A percentile compares a stretch with the other conserved stretches of the same genome.
Conservation (phyloP, 2,888 invertebrate species). For the Chloroclystis v-ata region DNA sequence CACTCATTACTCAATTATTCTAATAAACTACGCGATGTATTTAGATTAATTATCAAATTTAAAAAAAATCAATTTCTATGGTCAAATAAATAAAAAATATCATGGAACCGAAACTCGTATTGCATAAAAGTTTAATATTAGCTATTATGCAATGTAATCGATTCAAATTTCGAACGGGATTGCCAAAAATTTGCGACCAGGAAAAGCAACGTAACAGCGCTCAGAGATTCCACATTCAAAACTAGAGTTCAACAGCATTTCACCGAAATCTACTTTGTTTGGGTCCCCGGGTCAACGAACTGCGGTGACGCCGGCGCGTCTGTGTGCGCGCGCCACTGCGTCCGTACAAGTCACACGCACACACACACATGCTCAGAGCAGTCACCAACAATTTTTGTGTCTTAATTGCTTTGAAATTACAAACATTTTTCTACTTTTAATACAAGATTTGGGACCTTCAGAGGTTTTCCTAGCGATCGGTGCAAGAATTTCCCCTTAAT, state of each 20-base stretch:
- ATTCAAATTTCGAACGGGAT: constrained; percentile 33
- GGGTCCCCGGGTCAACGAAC: constrained; percentile 73
- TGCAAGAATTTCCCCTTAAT: constrained; percentile 42
- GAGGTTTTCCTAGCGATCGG: constrained; percentile 20
- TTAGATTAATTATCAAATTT: too few relatives aligned
- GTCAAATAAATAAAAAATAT: background rate
- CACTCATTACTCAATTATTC: background rate
- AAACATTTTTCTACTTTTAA: constrained; percentile 37
- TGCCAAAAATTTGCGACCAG: constrained; percentile 60
- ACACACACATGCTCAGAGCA: constrained; percentile 45
- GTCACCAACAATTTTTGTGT: constrained; percentile 52
- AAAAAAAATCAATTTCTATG: background rate
- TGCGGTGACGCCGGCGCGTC: constrained; percentile 57
- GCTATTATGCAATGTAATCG: constrained; percentile 11
- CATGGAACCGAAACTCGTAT: background rate
- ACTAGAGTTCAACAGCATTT: constrained; percentile 76
- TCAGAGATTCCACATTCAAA: constrained; percentile 62
- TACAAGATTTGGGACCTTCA: constrained; percentile 34
- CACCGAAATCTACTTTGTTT: constrained; percentile 78
- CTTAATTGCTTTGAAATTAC: constrained; percentile 57
- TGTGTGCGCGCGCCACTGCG: constrained; percentile 62
- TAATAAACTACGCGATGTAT: background rate
- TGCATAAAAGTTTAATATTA: constrained; percentile 7
- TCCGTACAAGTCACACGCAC: constrained; percentile 54
- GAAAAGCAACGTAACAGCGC: constrained; percentile 50